Base-by-base conservation (phyloP, 2,113 vertebrate species). In the Proterorhinus semilunaris region DNA sequence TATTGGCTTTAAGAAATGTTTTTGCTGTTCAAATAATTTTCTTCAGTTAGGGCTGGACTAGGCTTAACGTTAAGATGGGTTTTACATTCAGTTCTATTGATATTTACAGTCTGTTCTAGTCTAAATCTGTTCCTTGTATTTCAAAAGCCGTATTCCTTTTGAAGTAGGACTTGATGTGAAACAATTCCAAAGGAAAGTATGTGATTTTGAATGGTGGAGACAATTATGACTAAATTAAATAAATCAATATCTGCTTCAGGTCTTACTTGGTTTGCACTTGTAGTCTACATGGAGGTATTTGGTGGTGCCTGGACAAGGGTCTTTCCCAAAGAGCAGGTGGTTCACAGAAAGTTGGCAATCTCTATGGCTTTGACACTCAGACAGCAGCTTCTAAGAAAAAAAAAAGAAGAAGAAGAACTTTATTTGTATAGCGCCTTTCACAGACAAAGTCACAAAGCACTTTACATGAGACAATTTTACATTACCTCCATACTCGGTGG, bases 251-350 rank as follows among this genome's bases (percentile, higher is more conserved):
- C 21, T 21, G 51, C 50, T 6, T 27, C 49, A 27, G 10, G 85
- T 96, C 96, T 95, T 92, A 98, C 97, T 96, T 87, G 97, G 96
- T 89, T 97, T 96, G 90, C 97, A 99, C 90, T 95, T 98, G 93
- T 97, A 99, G 86, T 94, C 93, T 83, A 99, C 96, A 83, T 95
- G 91, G 87, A 99, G 95, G 91, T 95, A 95, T 91, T 98, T 99
- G 92, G 90, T 89, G 55, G 90, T 94, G 82, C 95, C 97, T 72
- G 97, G 97, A 81, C 96, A 99, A 63, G 95, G 95, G 91, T 98
- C 96, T 82, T 87, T 91, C 86, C 97, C 97, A 91, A 98, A 98
- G 82, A 97, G 92, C 83, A 94, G 94, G 91, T 94, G 95, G 91
- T 93, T 95, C 87, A 99, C 96, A 84, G 93, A 93, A 54, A 99